These are phyloP conservation scores for Drosophila lutescens DNA, from an alignment of 2,888 invertebrate genomes.

Conservation along the genomic window DNA sequence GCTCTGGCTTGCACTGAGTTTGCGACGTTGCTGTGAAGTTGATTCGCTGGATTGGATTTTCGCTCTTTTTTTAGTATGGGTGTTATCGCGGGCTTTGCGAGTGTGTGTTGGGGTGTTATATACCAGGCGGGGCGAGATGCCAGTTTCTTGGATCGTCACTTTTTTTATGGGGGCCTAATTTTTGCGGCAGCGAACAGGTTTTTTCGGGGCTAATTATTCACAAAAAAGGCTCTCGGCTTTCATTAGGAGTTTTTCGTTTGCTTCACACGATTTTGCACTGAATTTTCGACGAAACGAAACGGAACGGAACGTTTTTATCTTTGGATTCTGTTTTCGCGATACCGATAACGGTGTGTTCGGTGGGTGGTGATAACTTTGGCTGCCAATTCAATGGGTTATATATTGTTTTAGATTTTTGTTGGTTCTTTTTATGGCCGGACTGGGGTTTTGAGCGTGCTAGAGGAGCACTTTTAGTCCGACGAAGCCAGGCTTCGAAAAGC, in stretches of 20 bases:
- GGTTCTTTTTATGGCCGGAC: constrained; percentile 15
- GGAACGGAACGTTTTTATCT: constrained; percentile 8
- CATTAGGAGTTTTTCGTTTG: constrained; percentile 36
- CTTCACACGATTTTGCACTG: constrained; percentile 25
- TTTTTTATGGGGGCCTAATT: constrained; percentile 38
- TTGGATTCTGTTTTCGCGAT: constrained; percentile 24
- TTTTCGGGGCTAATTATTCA: constrained; percentile 60
- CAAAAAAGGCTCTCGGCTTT: constrained; percentile 51
- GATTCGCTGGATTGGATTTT: constrained; percentile 32
- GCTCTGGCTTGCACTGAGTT: constrained; percentile 61
- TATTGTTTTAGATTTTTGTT: constrained; percentile 6
- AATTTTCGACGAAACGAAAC: constrained; percentile 3
- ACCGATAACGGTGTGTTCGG: constrained; percentile 19
- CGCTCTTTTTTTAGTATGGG: constrained; percentile 51
- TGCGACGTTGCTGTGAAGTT: constrained; percentile 60
- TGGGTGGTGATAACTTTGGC: constrained; percentile 29
- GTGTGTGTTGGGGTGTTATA: constrained; percentile 43
- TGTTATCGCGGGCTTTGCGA: constrained; percentile 49
- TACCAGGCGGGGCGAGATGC: constrained; percentile 39
- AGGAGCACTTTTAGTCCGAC: constrained; percentile 84
- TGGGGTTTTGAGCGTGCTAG: constrained; percentile 58
- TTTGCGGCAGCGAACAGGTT: constrained; percentile 32
- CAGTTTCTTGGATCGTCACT: constrained; percentile 44
- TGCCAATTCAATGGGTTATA: constrained; percentile 29
- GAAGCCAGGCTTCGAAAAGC: constrained; percentile 84